These are phyloP conservation scores for Orbicella faveolata DNA, from an alignment of 64 coral and sea anemone genomes.

Conservation along the genomic window DNA sequence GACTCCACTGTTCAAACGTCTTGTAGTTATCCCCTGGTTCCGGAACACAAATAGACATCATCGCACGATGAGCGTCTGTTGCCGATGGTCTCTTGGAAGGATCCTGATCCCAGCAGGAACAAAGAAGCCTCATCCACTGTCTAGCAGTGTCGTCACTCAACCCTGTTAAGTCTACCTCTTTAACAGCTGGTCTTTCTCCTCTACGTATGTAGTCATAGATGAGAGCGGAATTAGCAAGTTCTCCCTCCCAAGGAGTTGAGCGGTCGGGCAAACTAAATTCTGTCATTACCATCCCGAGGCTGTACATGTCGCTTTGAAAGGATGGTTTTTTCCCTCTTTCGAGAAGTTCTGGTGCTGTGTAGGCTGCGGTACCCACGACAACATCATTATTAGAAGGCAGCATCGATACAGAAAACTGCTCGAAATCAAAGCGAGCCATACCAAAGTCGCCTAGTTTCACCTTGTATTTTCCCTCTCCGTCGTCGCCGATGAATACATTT, in stretches of 20 bases:
- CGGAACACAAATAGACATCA: not conserved
- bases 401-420: slow-evolving; percentile 40
- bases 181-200: slow-evolving; percentile 36
- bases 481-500: slow-evolving; percentile 52
- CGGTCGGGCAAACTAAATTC: slow-evolving; percentile 45
- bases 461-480: not conserved
- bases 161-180: not conserved
- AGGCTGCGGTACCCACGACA: slow-evolving; percentile 27
- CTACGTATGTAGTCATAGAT: slow-evolving; percentile 44
- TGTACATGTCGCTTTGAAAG: slow-evolving; percentile 37
- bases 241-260: slow-evolving; percentile 42
- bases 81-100: slow-evolving; percentile 5
- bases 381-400: slow-evolving; percentile 20
- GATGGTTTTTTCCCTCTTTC: slow-evolving; percentile 35
- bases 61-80: not conserved
- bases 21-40: not conserved
- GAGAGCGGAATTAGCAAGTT: slow-evolving; percentile 29
- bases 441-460: slow-evolving; percentile 59
- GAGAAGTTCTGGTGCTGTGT: slow-evolving; percentile 52
- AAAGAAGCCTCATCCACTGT: slow-evolving; percentile 2
- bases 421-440: slow-evolving; percentile 35
- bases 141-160: not conserved
- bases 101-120: slow-evolving; percentile 32
- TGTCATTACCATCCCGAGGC: slow-evolving; percentile 52
- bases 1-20: not conserved